These are phyloP conservation scores for Notodonta dromedarius DNA, from an alignment of 2,888 invertebrate genomes.

Conservation along the genomic window DNA sequence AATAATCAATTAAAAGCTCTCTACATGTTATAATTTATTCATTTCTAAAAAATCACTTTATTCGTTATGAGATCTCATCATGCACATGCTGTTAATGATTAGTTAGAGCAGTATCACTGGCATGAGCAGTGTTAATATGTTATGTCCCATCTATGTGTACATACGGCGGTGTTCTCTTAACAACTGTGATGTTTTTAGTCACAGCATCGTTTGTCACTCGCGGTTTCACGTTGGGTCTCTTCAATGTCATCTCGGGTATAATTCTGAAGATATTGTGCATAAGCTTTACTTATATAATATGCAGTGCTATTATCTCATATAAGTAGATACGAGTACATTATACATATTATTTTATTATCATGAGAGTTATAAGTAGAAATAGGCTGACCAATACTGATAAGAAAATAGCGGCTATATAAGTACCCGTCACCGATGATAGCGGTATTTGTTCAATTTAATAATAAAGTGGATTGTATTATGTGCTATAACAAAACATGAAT, in stretches of 20 bases:
- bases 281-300: conserved; percentile 1
- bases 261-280: conserved; percentile 68
- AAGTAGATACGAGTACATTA: neutral
- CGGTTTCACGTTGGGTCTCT: conserved; percentile 56
- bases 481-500: neutral
- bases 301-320: conserved; percentile 23
- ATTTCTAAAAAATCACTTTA: neutral
- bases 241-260: conserved; percentile 61
- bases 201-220: conserved; percentile 54
- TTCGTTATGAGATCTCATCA: conserved; percentile 1
- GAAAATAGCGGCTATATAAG: neutral
- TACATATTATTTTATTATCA: neutral
- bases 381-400: conserved; percentile 1
- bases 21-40: no score
- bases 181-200: conserved; percentile 57
- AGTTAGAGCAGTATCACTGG: conserved; percentile 14
- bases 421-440: conserved; percentile 1
- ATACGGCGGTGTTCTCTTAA: conserved; percentile 66
- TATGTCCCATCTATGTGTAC: conserved; percentile 53
- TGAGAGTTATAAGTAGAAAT: neutral
- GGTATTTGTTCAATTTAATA: neutral
- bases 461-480: neutral
- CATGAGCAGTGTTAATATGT: conserved; percentile 41
- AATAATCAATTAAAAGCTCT: no score
- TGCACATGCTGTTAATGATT: conserved; percentile 40